These are phyloP conservation scores for Neoarius graeffei DNA, from an alignment of 2,113 vertebrate genomes.

Conservation along the genomic window DNA sequence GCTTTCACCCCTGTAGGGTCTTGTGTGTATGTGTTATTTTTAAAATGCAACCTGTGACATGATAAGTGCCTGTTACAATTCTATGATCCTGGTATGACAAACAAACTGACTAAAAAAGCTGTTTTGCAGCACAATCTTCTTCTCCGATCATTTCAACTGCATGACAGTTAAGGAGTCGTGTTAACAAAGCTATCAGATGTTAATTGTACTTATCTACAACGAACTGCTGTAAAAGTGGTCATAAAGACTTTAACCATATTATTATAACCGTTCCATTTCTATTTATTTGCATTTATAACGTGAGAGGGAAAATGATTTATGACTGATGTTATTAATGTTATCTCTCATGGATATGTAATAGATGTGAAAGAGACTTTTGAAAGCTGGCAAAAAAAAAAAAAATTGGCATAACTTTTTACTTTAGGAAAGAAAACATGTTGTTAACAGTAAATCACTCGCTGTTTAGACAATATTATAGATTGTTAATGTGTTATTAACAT, in stretches of 20 bases:
- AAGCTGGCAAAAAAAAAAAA: background rate
- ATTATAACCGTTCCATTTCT: background rate
- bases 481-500: background rate
- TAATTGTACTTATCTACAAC: background rate
- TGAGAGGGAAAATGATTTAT: background rate
- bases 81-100: conserved; percentile 12
- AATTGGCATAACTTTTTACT: background rate
- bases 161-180: background rate
- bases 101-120: background rate
- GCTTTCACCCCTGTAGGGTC: conserved; percentile 35
- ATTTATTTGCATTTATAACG: background rate
- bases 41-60: conserved; percentile 42
- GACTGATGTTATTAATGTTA: background rate
- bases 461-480: background rate
- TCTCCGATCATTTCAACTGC: background rate
- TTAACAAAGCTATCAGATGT: background rate
- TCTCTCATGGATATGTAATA: background rate
- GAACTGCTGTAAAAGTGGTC: no score
- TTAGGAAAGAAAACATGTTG: background rate
- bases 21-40: conserved; percentile 49
- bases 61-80: conserved; percentile 23
- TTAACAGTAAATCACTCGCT: background rate
- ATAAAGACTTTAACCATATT: background rate
- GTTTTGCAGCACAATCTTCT: background rate
- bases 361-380: background rate